Evolutionary conservation across 2,888 invertebrate genomes (phyloP).

Genomic region (Conops quadrifasciatus): DNA sequence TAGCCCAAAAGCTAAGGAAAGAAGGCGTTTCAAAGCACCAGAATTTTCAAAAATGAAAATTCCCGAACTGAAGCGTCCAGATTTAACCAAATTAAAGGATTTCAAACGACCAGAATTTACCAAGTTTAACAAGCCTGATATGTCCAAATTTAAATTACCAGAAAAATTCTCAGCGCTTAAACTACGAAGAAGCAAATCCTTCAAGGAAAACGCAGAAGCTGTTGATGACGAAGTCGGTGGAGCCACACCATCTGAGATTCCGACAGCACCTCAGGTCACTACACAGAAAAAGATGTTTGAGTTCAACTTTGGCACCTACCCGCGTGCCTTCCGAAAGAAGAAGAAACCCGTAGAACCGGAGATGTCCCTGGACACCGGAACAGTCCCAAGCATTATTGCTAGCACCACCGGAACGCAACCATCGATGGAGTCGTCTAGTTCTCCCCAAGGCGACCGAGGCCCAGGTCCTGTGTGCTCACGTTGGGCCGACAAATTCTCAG

Average conservation of each 20-base stretch:
- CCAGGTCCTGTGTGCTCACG: conserved; percentile 67
- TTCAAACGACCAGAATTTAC: conserved; percentile 63
- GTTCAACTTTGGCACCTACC: conserved; percentile 80
- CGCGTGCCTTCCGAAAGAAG: conserved; percentile 71
- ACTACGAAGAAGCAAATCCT: conserved; percentile 65
- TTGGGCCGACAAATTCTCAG: conserved; percentile 67
- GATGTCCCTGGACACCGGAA: conserved; percentile 1
- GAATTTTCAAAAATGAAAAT: conserved; percentile 65
- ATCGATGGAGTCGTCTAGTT: conserved; percentile 74
- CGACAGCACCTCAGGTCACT: conserved; percentile 68
- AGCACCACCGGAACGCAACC: conserved; percentile 71
- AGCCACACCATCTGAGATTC: conserved; percentile 66
- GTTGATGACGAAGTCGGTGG: conserved; percentile 56
- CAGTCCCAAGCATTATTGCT: conserved; percentile 58
- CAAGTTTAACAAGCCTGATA: conserved; percentile 68
- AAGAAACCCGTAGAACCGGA: conserved; percentile 48
- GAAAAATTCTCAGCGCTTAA: conserved; percentile 72
- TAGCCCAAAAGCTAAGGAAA: conserved; percentile 61
- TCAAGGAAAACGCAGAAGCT: conserved; percentile 57
- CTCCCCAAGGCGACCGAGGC: conserved; percentile 70
- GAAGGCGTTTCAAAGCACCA: conserved; percentile 60
- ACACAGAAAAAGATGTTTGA: conserved; percentile 72
- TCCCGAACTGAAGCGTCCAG: conserved; percentile 64
- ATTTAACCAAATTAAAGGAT: conserved; percentile 67
- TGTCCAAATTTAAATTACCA: conserved; percentile 72